These are phyloP conservation scores for Cydia amplana DNA, from an alignment of 1,140 invertebrate species.

Conservation along the genomic window DNA sequence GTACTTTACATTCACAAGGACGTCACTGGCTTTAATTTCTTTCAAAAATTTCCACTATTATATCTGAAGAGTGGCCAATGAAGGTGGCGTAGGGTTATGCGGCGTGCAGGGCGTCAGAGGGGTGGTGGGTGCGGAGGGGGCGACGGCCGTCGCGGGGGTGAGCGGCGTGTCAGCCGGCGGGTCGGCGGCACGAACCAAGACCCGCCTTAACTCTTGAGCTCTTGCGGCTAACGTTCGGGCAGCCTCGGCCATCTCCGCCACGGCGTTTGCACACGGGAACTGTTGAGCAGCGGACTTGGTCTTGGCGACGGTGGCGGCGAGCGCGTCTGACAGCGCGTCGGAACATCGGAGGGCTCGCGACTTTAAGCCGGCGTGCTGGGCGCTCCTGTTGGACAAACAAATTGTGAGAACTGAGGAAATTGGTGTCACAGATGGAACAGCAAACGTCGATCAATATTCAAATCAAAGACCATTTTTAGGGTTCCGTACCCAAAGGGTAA, in stretches of 20 bases:
- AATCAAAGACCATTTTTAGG: no score
- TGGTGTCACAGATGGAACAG: background rate
- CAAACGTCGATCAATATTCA: no score
- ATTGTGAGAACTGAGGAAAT: background rate
- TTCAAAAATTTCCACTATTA: constrained; percentile 33
- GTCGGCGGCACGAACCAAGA: constrained; percentile 61
- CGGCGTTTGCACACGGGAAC: constrained; percentile 93
- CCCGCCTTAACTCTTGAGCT: constrained; percentile 61
- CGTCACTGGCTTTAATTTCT: background rate
- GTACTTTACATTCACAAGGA: background rate
- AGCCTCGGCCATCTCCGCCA: constrained; percentile 96
- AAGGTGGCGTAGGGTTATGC: constrained; percentile 46
- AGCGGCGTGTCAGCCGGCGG: constrained; percentile 61
- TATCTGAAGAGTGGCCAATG: constrained; percentile 61
- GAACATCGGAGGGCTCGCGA: constrained; percentile 88
- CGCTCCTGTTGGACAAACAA: constrained; percentile 79
- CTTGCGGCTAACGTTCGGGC: constrained; percentile 76
- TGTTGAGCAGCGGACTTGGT: constrained; percentile 94
- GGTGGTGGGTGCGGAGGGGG: constrained; percentile 56
- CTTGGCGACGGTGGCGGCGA: constrained; percentile 91
- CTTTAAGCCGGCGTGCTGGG: constrained; percentile 85
- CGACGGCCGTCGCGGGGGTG: constrained; percentile 43
- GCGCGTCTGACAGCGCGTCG: constrained; percentile 90
- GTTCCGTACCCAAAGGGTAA: no score
- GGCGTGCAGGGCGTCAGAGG: constrained; percentile 64